Conservation (phyloP, 2,888 invertebrate species). For the Xestia ashworthii region DNA sequence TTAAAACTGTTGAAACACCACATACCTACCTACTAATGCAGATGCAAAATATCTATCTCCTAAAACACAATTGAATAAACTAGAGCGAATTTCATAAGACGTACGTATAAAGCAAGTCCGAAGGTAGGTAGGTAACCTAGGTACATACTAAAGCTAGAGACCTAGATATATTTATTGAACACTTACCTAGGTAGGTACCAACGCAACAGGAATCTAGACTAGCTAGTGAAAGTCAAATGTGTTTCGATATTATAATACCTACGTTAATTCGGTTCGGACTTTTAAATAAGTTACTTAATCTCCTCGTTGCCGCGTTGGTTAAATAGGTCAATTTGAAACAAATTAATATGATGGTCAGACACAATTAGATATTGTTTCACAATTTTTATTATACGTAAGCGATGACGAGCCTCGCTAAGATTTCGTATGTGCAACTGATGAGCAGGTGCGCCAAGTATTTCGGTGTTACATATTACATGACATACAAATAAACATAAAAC, state of each 20-base stretch:
- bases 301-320: slow-evolving; percentile 65
- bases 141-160: slow-evolving; percentile 9
- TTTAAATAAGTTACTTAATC: slow-evolving; percentile 59
- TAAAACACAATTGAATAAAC: slow-evolving; percentile 58
- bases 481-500: slow-evolving; percentile 39
- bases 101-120: slow-evolving; percentile 20
- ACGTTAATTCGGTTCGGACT: slow-evolving; percentile 51
- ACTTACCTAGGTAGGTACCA: no score
- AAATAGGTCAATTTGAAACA: slow-evolving; percentile 65
- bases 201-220: slow-evolving; percentile 66
- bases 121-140: slow-evolving; percentile 22
- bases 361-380: slow-evolving; percentile 65
- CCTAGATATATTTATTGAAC: slow-evolving; percentile 65
- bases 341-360: slow-evolving; percentile 70
- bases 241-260: slow-evolving; percentile 51
- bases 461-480: slow-evolving; percentile 29
- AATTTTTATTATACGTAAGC: slow-evolving; percentile 63
- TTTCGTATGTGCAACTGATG: slow-evolving; percentile 46
- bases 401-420: slow-evolving; percentile 57
- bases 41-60: slow-evolving; percentile 11
- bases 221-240: slow-evolving; percentile 75
- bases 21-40: background rate
- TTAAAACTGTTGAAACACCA: background rate
- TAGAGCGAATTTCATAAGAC: slow-evolving; percentile 68
- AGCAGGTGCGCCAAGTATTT: slow-evolving; percentile 43